A percentile compares a stretch with the other conserved stretches of the same genome.
Evolutionary conservation across 2,113 vertebrate genomes (phyloP).

Genomic region (Mungos mungo): DNA sequence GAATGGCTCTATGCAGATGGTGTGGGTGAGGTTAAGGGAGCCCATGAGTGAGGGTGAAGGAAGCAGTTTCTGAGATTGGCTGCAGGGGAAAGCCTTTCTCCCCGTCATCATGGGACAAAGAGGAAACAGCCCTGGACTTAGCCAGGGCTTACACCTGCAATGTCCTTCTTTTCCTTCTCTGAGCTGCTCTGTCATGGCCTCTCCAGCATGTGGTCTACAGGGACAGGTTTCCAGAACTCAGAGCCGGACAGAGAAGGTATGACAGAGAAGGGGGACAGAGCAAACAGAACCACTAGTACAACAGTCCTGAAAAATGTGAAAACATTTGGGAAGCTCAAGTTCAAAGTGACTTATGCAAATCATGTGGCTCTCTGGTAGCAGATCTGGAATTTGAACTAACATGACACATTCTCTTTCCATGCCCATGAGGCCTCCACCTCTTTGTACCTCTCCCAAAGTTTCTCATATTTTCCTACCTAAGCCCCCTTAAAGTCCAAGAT

Average conservation of each 20-base stretch:
- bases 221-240: not conserved
- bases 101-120: not conserved
- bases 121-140: not conserved
- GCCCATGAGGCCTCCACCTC: not conserved
- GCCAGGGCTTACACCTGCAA: not conserved
- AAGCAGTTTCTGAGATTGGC: not conserved
- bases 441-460: not conserved
- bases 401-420: not conserved
- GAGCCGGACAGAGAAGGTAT: not conserved
- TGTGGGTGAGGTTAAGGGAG: not conserved
- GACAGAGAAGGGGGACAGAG: no score
- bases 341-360: not conserved
- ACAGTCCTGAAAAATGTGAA: no score
- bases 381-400: not conserved
- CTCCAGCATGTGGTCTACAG: not conserved
- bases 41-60: not conserved
- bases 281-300: rapidly evolving
- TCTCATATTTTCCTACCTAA: not conserved
- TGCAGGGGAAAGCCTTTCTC: not conserved
- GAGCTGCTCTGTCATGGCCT: not conserved
- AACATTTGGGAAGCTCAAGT: not conserved
- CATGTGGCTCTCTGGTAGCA: not conserved
- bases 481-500: not conserved
- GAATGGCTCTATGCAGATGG: not conserved
- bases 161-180: not conserved